A percentile compares a stretch with the other conserved stretches of the same genome.
phyloP scores from a whole-genome alignment of 2,113 vertebrate genomes.

The Tonatia bakeri region DNA sequence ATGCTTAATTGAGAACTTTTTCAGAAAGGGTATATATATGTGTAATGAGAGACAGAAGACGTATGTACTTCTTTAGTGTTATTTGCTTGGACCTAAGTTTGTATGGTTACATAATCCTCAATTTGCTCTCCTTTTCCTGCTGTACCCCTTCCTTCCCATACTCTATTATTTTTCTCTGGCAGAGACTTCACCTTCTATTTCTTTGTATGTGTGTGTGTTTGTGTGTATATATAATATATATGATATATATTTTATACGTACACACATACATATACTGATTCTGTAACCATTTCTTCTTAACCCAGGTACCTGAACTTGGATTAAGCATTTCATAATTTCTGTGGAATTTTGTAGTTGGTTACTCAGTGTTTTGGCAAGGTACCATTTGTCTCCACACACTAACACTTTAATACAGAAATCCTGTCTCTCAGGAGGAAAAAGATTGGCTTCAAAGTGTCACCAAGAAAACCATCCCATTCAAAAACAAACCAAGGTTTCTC shows the following conservation, averaged over 20 bases:
- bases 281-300: neutral
- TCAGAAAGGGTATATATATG: neutral
- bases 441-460: neutral
- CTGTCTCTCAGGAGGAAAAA: neutral
- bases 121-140: neutral
- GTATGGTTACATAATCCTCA: neutral
- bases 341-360: neutral
- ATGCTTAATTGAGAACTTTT: neutral
- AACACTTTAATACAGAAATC: neutral
- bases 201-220: neutral
- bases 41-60: neutral
- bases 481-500: neutral
- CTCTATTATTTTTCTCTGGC: neutral
- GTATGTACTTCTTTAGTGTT: neutral
- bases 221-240: neutral
- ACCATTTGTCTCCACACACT: neutral
- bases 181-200: neutral
- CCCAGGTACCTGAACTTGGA: neutral
- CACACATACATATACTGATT: neutral
- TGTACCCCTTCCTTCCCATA: neutral
- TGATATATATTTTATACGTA: too few relatives aligned
- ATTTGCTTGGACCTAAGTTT: neutral
- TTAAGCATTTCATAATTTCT: neutral
- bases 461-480: neutral
- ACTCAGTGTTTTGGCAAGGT: neutral